Evolutionary conservation across 2,113 vertebrate genomes (phyloP).

Genomic region (Ailurus styani): DNA sequence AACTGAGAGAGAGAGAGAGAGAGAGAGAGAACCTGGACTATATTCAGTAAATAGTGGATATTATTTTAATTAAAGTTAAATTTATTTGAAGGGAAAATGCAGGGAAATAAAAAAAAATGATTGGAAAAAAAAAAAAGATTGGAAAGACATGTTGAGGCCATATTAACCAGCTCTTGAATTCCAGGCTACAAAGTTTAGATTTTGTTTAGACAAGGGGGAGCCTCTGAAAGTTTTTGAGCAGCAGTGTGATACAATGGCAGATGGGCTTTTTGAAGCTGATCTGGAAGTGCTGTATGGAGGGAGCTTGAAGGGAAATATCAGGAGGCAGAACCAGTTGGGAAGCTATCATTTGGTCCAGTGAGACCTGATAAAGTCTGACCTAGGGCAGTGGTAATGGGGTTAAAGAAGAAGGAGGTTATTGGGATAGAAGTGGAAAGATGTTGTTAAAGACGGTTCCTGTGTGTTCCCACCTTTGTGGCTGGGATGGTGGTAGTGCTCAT

Average conservation of each 20-base stretch:
- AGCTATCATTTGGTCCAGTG: neutral
- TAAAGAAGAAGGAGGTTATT: neutral
- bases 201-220: neutral
- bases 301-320: neutral
- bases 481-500: neutral
- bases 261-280: neutral
- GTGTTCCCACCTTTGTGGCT: neutral
- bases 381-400: neutral
- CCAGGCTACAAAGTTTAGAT: neutral
- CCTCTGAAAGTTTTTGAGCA: neutral
- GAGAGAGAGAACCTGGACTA: neutral
- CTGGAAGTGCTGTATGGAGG: neutral
- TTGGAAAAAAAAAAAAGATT: neutral
- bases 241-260: neutral
- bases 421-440: neutral
- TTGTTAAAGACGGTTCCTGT: neutral
- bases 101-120: neutral
- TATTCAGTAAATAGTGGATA: neutral
- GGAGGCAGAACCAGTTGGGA: neutral
- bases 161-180: neutral
- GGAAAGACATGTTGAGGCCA: neutral
- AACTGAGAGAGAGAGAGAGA: neutral
- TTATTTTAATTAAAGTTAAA: slow-evolving; percentile 9
- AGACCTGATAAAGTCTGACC: neutral
- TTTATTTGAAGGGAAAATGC: neutral